A percentile compares a stretch with the other conserved stretches of the same genome.
Evolutionary conservation across 2,888 invertebrate species (phyloP).

Genomic region (Cantharis rufa): DNA sequence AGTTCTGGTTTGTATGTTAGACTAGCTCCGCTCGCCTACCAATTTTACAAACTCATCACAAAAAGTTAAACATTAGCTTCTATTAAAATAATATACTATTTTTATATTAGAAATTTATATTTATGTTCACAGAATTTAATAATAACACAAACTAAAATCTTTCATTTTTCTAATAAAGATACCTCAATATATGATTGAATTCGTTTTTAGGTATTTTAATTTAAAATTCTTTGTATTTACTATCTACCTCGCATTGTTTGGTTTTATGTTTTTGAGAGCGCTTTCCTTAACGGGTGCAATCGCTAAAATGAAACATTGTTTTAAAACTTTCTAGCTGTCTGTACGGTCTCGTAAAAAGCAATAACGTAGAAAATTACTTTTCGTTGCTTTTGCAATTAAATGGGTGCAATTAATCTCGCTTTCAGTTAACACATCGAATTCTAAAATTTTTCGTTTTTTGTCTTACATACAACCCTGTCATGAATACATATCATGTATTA

Average conservation of each 20-base stretch:
- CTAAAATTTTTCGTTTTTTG: neutral
- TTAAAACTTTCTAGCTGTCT: slow-evolving; percentile 19
- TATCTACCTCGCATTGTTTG: neutral
- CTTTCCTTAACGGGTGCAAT: slow-evolving; percentile 2
- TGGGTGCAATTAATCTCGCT: slow-evolving; percentile 35
- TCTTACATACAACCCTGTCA: neutral
- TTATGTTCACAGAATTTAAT: no score
- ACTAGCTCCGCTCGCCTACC: no score
- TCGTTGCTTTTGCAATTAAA: slow-evolving; percentile 33
- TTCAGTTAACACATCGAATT: slow-evolving; percentile 16
- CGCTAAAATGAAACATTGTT: slow-evolving; percentile 22
- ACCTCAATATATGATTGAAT: neutral
- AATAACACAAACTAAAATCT: no score
- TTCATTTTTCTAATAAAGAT: neutral
- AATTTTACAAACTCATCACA: no score
- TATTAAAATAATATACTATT: no score
- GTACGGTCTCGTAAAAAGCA: slow-evolving; percentile 26
- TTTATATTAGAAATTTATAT: no score
- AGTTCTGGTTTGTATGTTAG: no score
- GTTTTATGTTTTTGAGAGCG: slow-evolving; percentile 9
- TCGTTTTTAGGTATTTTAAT: neutral
- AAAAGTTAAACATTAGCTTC: no score
- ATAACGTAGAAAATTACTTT: slow-evolving; percentile 39
- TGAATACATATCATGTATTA: neutral
- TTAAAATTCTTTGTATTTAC: neutral